Percentiles rank a stretch among this genome's conserved stretches.
Evolutionary conservation across 2,888 invertebrate genomes (phyloP).

Genomic region (Helicoverpa assulta): DNA sequence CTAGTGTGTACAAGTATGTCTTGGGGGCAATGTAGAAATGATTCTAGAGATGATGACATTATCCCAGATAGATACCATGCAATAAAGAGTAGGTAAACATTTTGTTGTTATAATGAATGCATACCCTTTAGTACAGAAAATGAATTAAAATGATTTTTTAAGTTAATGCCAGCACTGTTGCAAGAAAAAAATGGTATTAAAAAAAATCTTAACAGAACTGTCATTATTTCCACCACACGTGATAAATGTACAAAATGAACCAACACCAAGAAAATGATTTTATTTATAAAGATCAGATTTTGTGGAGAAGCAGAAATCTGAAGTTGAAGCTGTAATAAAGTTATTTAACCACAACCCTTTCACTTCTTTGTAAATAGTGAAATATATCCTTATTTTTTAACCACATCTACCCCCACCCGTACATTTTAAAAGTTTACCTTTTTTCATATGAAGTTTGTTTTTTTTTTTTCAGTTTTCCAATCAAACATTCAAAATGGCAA

Average conservation of each 20-base stretch:
- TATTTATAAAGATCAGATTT: slow-evolving; percentile 16
- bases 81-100: neutral
- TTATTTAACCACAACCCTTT: slow-evolving; percentile 44
- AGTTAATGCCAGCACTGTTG: slow-evolving; percentile 21
- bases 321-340: slow-evolving; percentile 51
- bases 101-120: neutral
- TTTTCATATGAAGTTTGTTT: neutral
- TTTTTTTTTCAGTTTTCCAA: too few species aligned
- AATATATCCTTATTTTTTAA: neutral
- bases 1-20: slow-evolving; percentile 26
- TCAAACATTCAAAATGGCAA: too few species aligned
- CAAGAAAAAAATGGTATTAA: neutral
- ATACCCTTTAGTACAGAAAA: neutral
- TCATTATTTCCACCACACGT: slow-evolving; percentile 17
- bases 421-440: slow-evolving; percentile 31
- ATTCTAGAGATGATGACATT: slow-evolving; percentile 52
- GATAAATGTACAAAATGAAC: slow-evolving; percentile 28
- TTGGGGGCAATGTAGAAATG: slow-evolving; percentile 17
- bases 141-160: neutral
- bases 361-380: neutral
- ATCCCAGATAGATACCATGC: slow-evolving; percentile 3
- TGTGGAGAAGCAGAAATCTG: slow-evolving; percentile 44
- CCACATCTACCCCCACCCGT: slow-evolving; percentile 38
- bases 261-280: slow-evolving; percentile 51
- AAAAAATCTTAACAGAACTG: neutral